Conservation (phyloP, 37 sponge, comb jelly and placozoan species). For the Cliona cf. orientalis region DNA sequence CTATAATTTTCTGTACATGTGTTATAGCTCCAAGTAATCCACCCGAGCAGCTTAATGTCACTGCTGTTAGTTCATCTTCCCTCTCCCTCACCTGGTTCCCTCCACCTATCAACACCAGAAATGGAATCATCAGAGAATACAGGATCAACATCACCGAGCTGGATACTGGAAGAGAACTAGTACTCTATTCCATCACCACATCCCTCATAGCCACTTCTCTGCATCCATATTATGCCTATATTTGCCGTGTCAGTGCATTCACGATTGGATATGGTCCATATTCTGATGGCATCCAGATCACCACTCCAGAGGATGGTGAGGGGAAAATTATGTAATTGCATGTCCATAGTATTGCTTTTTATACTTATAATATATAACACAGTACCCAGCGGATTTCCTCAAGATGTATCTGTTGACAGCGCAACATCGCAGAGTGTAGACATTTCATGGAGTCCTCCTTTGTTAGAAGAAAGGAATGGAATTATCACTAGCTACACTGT, state of each 20-base stretch:
- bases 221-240: constrained; percentile 43
- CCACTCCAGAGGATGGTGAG: constrained; percentile 51
- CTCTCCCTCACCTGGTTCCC: constrained; percentile 30
- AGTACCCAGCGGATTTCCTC: no score
- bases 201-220: constrained; percentile 12
- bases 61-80: constrained; percentile 6
- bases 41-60: not conserved
- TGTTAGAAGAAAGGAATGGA: constrained; percentile 27
- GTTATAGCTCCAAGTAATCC: constrained; percentile 20
- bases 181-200: not conserved
- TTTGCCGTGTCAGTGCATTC: constrained; percentile 23
- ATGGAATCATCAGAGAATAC: constrained; percentile 47
- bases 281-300: constrained; percentile 6
- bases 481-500: constrained; percentile 30
- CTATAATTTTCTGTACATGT: not conserved
- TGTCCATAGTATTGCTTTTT: no score
- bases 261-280: constrained; percentile 53
- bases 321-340: not conserved
- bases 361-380: no score
- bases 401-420: no score
- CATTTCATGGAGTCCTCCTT: no score
- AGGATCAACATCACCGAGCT: constrained; percentile 35
- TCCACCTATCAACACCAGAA: constrained; percentile 13
- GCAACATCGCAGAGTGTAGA: no score
- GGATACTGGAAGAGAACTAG: not conserved